A percentile compares a stretch with the other conserved stretches of the same genome.
Evolutionary conservation across 2,888 invertebrate genomes (phyloP).

Genomic region (Reticulitermes lucifugus): DNA sequence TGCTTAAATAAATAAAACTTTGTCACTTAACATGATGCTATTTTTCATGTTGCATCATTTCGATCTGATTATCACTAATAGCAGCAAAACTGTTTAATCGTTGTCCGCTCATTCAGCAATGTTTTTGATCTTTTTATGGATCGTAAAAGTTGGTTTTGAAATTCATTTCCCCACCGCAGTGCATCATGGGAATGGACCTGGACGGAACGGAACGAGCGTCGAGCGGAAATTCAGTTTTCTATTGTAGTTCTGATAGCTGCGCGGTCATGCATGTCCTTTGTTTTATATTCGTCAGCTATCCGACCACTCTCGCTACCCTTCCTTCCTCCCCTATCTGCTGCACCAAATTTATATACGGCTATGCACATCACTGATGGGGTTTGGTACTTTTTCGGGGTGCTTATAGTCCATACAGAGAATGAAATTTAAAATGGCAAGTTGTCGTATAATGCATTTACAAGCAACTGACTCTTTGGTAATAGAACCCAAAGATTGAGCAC

Average conservation of each 20-base stretch:
- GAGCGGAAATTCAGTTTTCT: constrained; percentile 40
- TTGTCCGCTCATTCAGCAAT: constrained; percentile 36
- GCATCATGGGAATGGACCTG: not conserved
- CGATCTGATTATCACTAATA: not conserved
- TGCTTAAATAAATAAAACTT: constrained; percentile 9
- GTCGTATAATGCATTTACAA: not conserved
- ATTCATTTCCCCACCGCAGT: constrained; percentile 35
- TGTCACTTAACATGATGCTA: not conserved
- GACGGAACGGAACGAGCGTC: not conserved
- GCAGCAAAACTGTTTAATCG: constrained; percentile 36
- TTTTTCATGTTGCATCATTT: not conserved
- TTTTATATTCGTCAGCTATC: constrained; percentile 23
- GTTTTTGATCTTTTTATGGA: constrained; percentile 43
- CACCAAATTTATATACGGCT: constrained; percentile 8
- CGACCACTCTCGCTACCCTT: not conserved
- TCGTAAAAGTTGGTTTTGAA: constrained; percentile 46
- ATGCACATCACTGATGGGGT: not conserved
- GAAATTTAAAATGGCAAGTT: not conserved
- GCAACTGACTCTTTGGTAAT: no score
- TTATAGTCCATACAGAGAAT: not conserved
- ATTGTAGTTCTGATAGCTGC: constrained; percentile 31
- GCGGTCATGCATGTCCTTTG: constrained; percentile 38
- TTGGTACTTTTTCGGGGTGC: not conserved
- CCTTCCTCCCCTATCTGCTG: not conserved
- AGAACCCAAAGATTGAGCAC: no score